Conservation (phyloP, 2,113 vertebrate species). For the Choloepus hoffmanni region DNA sequence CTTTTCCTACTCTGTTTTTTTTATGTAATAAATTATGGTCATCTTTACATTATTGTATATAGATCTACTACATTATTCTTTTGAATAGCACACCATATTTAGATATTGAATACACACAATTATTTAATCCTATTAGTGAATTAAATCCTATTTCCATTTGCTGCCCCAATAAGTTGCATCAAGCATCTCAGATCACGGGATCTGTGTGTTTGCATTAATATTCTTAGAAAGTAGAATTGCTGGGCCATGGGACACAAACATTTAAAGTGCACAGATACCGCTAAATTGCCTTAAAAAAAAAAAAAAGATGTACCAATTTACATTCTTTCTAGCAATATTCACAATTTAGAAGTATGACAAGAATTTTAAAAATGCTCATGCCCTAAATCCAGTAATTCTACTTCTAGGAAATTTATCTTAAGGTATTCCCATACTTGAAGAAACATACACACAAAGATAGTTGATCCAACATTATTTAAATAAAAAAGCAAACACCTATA, state of each 20-base stretch:
- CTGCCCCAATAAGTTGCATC: neutral
- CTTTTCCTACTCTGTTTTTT: conserved; percentile 28
- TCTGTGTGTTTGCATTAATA: neutral
- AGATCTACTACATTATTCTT: neutral
- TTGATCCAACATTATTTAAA: conserved; percentile 15
- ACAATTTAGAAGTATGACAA: neutral
- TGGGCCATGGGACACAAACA: neutral
- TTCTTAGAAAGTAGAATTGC: neutral
- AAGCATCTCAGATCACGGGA: neutral
- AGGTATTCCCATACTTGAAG: neutral
- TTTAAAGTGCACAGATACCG: neutral
- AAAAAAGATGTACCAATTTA: neutral
- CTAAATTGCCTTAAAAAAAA: neutral
- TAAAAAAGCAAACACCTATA: neutral
- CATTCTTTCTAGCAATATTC: neutral
- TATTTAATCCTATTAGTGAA: neutral
- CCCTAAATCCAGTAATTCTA: neutral
- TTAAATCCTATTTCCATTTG: neutral
- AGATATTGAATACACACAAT: neutral
- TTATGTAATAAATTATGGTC: neutral
- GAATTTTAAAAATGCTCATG: conserved; percentile 1
- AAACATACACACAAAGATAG: neutral
- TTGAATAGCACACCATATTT: neutral
- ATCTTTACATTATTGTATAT: neutral
- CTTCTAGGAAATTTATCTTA: neutral